A percentile compares a stretch with the other conserved stretches of the same genome.
Evolutionary conservation across 2,113 vertebrate species (phyloP).

Genomic region (Acrocephalus kingi): DNA sequence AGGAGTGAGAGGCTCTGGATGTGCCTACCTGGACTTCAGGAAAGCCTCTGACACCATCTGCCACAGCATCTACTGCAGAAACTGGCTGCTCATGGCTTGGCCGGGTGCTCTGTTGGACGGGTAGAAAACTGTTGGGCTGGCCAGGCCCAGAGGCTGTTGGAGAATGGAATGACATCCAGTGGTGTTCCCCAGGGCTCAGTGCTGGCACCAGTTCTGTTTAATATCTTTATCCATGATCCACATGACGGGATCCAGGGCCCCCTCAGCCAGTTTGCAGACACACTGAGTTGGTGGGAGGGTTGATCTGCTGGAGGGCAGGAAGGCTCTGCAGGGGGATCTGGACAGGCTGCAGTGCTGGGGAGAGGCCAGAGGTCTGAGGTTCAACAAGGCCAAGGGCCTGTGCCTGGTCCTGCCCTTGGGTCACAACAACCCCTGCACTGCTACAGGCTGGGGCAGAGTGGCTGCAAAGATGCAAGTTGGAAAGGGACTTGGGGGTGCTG

Average conservation of each 20-base stretch:
- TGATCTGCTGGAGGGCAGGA: not conserved
- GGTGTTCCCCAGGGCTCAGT: not conserved
- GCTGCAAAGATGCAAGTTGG: not conserved
- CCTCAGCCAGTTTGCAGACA: not conserved
- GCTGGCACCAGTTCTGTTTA: not conserved
- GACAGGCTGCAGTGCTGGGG: not conserved
- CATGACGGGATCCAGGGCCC: not conserved
- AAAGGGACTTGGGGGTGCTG: not conserved
- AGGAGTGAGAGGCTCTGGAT: not conserved
- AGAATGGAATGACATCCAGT: not conserved
- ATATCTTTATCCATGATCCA: not conserved
- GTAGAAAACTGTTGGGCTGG: not conserved
- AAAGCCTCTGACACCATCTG: not conserved
- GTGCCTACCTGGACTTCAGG: not conserved
- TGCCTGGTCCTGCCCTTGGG: not conserved
- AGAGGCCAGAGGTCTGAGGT: not conserved
- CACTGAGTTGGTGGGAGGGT: accelerated
- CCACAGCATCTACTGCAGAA: not conserved
- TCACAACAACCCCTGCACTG: not conserved
- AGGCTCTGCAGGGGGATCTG: not conserved
- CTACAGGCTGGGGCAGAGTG: not conserved
- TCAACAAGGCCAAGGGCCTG: not conserved
- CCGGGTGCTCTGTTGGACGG: accelerated
- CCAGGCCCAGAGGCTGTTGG: not conserved
- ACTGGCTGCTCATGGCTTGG: not conserved